Base-by-base conservation (phyloP, 2,797 vertebrate genomes). In the Fistularia tabacaria region DNA sequence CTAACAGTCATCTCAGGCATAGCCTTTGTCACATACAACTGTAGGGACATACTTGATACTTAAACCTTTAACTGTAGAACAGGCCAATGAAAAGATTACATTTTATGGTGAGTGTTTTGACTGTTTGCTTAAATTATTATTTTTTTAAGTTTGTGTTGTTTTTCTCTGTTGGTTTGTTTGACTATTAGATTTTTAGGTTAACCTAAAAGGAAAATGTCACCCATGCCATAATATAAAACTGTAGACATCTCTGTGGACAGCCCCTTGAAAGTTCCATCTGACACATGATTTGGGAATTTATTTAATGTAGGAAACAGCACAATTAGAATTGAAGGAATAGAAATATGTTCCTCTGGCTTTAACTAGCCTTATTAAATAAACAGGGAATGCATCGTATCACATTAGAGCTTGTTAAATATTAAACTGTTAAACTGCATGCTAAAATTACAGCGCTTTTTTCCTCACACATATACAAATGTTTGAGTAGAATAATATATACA, bases 341-440 rank as follows among this genome's bases (percentile, higher is more conserved):
- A 49, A 66, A 50, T 25, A 13, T 49, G 45, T 14, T 52, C 38
- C 45, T 59, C 53, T 14, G 40, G 10, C 13, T 69, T 74, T 58
- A 63, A 52, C 40, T 52, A 8, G 14, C 38, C n/a, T 51, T 59
- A 41, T 43, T 56, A 62, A 54, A 58, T 42, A 61, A 66, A 53
- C 11, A 12, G 46, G 36, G 14, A 55, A 15, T 63, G 53, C 59
- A 25, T 25, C 25, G 25, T 25, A 25, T 25, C 36, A 15, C 49
- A 73, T 50, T 54, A 59, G n/a, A 50, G 40, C 56, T 56, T 45
- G 67, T 79, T 48, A 74, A 73, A 25, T 25, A 25, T 25, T 25
- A 25, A 25, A 25, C 25, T 25, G 25, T 65, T 39, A 39, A 51
- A 51, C 40, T 49, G 57, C 37, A 41, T 36, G 9, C 44, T 69